phyloP scores from a whole-genome alignment of 2,113 vertebrate genomes.

The Trematomus loennbergii region DNA sequence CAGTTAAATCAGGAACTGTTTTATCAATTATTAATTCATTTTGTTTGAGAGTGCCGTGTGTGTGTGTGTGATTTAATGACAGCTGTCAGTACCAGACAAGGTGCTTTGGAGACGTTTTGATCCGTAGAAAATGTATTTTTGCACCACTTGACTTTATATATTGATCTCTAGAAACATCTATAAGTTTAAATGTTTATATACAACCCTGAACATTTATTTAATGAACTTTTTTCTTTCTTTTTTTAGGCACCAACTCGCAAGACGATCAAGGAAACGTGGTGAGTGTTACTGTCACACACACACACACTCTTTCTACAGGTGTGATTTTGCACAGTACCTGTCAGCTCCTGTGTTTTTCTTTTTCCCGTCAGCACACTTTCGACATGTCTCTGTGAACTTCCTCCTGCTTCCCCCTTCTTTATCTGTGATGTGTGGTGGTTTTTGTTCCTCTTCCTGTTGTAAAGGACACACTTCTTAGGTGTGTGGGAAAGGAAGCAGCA shows the following conservation, averaged over 20 bases:
- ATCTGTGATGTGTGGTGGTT: background rate
- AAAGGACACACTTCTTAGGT: slow-evolving; percentile 24
- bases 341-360: background rate
- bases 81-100: background rate
- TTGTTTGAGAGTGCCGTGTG: background rate
- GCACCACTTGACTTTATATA: background rate
- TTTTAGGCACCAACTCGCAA: slow-evolving; percentile 87
- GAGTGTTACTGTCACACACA: slow-evolving; percentile 34
- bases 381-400: background rate
- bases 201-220: no score
- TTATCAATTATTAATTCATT: background rate
- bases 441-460: slow-evolving; percentile 34
- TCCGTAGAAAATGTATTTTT: no score
- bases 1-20: background rate
- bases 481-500: slow-evolving; percentile 49
- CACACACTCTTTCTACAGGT: background rate
- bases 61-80: background rate
- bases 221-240: slow-evolving; percentile 3
- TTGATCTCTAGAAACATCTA: background rate
- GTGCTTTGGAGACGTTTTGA: background rate
- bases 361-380: slow-evolving; percentile 34
- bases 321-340: background rate
- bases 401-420: background rate
- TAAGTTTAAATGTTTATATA: no score
- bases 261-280: slow-evolving; percentile 91